Base-by-base conservation (phyloP, 2,888 invertebrate species). In the Cephus sareptanus region DNA sequence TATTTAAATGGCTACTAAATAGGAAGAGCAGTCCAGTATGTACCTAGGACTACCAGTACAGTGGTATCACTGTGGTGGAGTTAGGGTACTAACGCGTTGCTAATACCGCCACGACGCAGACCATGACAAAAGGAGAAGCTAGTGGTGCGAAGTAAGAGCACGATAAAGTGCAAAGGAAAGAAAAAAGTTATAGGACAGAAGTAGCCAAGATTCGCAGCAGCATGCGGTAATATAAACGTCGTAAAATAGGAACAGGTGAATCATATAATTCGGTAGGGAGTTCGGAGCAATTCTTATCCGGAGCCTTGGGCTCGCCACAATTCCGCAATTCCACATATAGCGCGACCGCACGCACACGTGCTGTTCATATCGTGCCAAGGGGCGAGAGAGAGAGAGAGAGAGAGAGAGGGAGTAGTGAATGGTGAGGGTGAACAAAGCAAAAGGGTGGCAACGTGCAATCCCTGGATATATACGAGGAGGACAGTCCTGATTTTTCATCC, bases 221-320 rank as follows among this genome's bases (percentile, higher is more conserved):
- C 83, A 34, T 34, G 71, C 71, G 71, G 90, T 90, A 90, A 91
- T 91, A 91, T 91, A 91, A 91, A 90, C 89, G 90, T 91, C 91
- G 89, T 91, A 91, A 91, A 91, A 90, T 90, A 91, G 90, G 91
- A 89, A 90, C 91, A 91, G 91, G 91, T 91, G 91, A 90, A 90
- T 91, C 91, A 88, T 89, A 90, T 91, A 90, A 91, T 90, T 91
- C 87, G 89, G 85, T 56, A 82, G 85, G 86, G 84, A 86, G 85
- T 87, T 85, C 84, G 83, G 85, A 88, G 88, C 87, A 87, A 89
- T 89, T 89, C 86, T 88, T 87, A 83, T 74, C 82, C 56, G 56
- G 56, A 56, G 56, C 56, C 74, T 74, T 15, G 33, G 74, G 31
- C 77, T 56, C 69, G 73, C 74, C 35, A 80, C 77, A 80, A 76